A percentile compares a stretch with the other conserved stretches of the same genome.
phyloP scores from a whole-genome alignment of 2,113 vertebrate genomes.

The Labrus mixtus region DNA sequence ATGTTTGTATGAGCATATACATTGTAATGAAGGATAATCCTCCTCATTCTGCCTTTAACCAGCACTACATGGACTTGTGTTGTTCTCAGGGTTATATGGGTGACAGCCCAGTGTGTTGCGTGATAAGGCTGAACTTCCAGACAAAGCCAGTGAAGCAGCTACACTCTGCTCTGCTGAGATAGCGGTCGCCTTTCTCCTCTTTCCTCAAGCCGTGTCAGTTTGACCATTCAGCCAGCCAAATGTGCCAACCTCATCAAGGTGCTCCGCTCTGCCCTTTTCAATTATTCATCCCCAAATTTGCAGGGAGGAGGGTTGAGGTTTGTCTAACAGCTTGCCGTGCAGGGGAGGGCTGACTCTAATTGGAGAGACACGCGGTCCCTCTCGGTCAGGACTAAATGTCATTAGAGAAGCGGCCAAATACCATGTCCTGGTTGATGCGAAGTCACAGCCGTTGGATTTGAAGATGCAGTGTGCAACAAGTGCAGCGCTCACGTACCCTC shows the following conservation, averaged over 20 bases:
- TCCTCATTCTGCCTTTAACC: neutral
- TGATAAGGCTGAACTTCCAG: slow-evolving; percentile 28
- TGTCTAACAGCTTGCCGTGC: slow-evolving; percentile 65
- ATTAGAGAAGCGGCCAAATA: slow-evolving; percentile 67
- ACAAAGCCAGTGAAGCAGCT: slow-evolving; percentile 42
- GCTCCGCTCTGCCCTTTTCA: slow-evolving; percentile 77
- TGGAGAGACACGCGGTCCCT: slow-evolving; percentile 69
- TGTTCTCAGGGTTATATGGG: neutral
- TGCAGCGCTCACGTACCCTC: slow-evolving; percentile 35
- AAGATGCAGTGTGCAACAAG: slow-evolving; percentile 47
- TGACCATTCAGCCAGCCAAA: slow-evolving; percentile 65
- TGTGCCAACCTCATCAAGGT: slow-evolving; percentile 74
- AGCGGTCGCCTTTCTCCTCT: slow-evolving; percentile 59
- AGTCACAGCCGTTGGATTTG: slow-evolving; percentile 40
- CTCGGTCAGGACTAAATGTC: slow-evolving; percentile 72
- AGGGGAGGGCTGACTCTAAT: slow-evolving; percentile 68
- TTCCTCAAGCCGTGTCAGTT: slow-evolving; percentile 61
- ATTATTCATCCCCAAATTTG: slow-evolving; percentile 79
- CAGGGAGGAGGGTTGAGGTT: slow-evolving; percentile 62
- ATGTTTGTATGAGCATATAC: neutral
- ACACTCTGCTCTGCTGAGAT: slow-evolving; percentile 58
- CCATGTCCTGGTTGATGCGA: slow-evolving; percentile 51
- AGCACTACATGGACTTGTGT: slow-evolving; percentile 17
- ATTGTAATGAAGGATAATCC: neutral
- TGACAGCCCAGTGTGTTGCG: slow-evolving; percentile 29